Base-by-base conservation (phyloP, 35 echinoderm and acorn worm genomes). In the Chiridota heheva region DNA sequence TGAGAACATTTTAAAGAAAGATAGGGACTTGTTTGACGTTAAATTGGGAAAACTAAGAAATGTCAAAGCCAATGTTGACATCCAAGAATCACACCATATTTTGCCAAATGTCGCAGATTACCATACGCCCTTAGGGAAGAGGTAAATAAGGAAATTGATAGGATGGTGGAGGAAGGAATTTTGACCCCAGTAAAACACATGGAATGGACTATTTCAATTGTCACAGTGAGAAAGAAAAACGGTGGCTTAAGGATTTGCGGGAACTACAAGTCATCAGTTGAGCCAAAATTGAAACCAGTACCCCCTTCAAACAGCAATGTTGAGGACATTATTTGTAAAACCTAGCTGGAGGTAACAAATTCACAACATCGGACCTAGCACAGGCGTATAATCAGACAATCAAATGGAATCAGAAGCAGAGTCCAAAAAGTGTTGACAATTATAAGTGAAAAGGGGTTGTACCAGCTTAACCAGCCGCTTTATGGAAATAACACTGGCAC, bases 361-460 rank as follows among this genome's bases (percentile, higher is more conserved):
- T 88, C 49, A 42, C 86, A 16, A 88, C 53, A 30, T 31, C 61
- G 16, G 76, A 88, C 34, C 35, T 80, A 24, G 75, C 76, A 18
- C 76, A 88, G 41, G 76, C 76, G 3, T 70, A 88, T 30, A 88
- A 88, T 40, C 75, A 88, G 37, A n/a, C n/a, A 84, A 60, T 59
- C 66, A 84, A 43, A 81, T 70, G 74, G 76, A 88, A 53, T 42
- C 80, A 41, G 61, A 66, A 3, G 83, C 78, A 15, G 26, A 67
- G 36, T 69, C 73, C 35, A 87, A 79, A 47, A 18, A 36, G 47
- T 60, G 37, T 28, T 78, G 41, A 45, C 70, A 10, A 33, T 79
- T 4, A 38, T 47, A 17, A 87, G 73, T 33, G 40, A 79, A 27
- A 87, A 69, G 22, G 84, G 84, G 5, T 68, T 88, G 20, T 88